Percentiles rank a stretch among this genome's conserved stretches.
These are phyloP conservation scores for Orestias chungarensis DNA, from an alignment of 2,797 vertebrate genomes.

Conservation along the genomic window DNA sequence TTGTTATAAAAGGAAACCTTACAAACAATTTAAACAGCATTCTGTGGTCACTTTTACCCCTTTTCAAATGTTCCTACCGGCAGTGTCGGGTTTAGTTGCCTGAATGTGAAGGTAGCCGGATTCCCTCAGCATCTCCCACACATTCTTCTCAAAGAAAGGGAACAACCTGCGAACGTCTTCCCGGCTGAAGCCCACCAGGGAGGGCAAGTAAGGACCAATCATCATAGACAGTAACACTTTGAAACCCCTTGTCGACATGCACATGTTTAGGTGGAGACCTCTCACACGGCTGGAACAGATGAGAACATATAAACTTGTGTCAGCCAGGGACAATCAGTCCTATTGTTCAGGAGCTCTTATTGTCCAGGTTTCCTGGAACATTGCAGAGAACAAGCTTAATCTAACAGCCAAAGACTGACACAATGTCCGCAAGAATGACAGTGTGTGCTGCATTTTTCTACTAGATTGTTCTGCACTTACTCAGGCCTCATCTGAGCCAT, in stretches of 20 bases:
- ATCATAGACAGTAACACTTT: slow-evolving; percentile 69
- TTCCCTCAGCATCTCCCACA: slow-evolving; percentile 79
- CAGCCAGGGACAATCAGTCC: neutral
- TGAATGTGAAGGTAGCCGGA: slow-evolving; percentile 89
- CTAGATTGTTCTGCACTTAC: slow-evolving; percentile 71
- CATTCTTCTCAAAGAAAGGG: slow-evolving; percentile 83
- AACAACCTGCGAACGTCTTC: slow-evolving; percentile 83
- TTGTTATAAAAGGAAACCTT: neutral
- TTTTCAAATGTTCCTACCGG: slow-evolving; percentile 70
- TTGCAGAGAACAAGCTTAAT: slow-evolving; percentile 32
- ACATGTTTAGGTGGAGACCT: slow-evolving; percentile 86
- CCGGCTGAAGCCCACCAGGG: slow-evolving; percentile 83
- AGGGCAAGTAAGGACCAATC: slow-evolving; percentile 86
- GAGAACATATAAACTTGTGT: neutral
- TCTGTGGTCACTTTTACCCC: neutral
- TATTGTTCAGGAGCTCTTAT: slow-evolving; percentile 27
- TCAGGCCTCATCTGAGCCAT: slow-evolving; percentile 91
- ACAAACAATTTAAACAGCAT: neutral
- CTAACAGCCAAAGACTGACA: slow-evolving; percentile 24
- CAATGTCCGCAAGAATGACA: slow-evolving; percentile 27
- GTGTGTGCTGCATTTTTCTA: slow-evolving; percentile 1
- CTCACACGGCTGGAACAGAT: slow-evolving; percentile 78
- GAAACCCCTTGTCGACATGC: slow-evolving; percentile 13
- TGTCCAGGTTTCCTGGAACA: slow-evolving; percentile 14
- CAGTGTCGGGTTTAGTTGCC: slow-evolving; percentile 89